Evolutionary conservation across 1,140 invertebrate genomes (phyloP).

Genomic region (Phenacoccus solenopsis): DNA sequence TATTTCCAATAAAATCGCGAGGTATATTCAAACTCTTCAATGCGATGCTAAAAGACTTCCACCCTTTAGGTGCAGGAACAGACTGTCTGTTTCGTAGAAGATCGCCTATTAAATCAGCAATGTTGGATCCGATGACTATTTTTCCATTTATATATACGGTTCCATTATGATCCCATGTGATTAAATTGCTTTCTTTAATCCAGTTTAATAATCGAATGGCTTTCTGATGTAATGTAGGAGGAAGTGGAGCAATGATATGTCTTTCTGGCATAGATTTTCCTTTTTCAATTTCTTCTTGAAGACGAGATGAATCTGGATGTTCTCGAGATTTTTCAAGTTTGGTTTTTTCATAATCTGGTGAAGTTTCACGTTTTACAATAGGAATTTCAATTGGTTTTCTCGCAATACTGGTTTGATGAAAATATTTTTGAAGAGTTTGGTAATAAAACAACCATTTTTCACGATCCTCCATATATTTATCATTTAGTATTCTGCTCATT

Average conservation of each 20-base stretch:
- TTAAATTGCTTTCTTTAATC: background rate
- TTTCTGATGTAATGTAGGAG: background rate
- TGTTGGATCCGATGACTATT: background rate
- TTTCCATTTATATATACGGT: background rate
- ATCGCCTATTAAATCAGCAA: slow-evolving; percentile 15
- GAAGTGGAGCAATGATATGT: background rate
- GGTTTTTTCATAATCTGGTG: background rate
- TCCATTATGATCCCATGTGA: slow-evolving; percentile 7
- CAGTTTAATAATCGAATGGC: background rate
- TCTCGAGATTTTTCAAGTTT: no score
- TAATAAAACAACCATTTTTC: slow-evolving; percentile 18
- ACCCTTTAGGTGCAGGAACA: background rate
- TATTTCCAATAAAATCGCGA: background rate
- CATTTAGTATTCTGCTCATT: slow-evolving; percentile 7
- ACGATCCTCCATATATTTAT: background rate
- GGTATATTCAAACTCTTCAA: slow-evolving; percentile 1
- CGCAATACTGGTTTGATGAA: background rate
- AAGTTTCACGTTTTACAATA: background rate
- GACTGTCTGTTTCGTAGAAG: background rate
- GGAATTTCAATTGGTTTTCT: background rate
- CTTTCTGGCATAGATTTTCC: background rate
- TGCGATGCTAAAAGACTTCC: background rate
- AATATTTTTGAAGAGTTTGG: background rate
- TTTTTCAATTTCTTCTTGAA: background rate
- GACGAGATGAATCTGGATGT: no score